Evolutionary conservation across 2,888 invertebrate genomes (phyloP), one percentile per base, ranked within the genome.

Genomic region (Cephus sareptanus): DNA sequence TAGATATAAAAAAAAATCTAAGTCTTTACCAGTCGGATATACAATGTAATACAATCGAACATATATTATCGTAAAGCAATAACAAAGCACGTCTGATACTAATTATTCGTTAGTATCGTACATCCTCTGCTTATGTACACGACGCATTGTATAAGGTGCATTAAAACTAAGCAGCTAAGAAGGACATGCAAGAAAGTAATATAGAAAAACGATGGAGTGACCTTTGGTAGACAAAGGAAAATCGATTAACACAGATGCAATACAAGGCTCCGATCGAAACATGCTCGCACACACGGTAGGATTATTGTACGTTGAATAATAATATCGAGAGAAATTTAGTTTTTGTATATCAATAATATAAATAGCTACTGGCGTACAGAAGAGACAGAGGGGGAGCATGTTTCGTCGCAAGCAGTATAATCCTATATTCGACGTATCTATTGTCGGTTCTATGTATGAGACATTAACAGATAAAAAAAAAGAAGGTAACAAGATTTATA

Each of bases 171-270:
- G 78, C 78, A 37, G 78, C 78, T 88, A 87, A 87, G 80, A 35
- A 35, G 35, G 12, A 81, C 91, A 90, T 91, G 91, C 91, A 85
- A 81, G 82, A 87, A 83, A 85, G 76, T 76, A 84, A 85, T 83
- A 82, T 79, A 80, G 77, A 87, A 85, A 23, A 84, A 88, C 83
- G 85, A 88, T 83, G 85, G 85, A 84, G 81, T 86, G 85, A 87
- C 78, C 83, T 83, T 84, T 87, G 86, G 89, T 87, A 86, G 89
- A 89, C 87, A 81, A 85, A 83, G 77, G 81, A 85, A 83, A 85
- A 75, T 79, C 71, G 71, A 33, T 34, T 71, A 71, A 33, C 71
- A 71, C 71, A 71, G 71, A 71, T 71, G 31, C 71, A 71, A 31
- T 23, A 31, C 31, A 33, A 71, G 23, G 56, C 56, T 56, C 56